Percentiles rank a stretch among this genome's conserved stretches.
Evolutionary conservation across 35 echinoderm and acorn worm genomes (phyloP).

Genomic region (Amphiura filiformis): DNA sequence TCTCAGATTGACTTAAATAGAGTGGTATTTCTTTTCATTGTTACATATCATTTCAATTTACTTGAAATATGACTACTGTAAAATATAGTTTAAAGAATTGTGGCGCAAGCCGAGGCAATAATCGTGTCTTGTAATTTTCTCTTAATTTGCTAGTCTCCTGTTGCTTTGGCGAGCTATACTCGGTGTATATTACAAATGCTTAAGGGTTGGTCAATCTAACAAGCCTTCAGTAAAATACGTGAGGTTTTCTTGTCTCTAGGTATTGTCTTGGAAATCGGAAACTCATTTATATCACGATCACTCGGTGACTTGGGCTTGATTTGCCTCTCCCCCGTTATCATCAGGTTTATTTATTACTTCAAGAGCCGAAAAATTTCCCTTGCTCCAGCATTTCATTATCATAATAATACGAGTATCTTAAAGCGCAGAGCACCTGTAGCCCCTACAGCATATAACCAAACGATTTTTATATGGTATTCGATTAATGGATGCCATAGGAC

Average conservation of each 20-base stretch:
- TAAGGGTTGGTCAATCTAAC: background rate
- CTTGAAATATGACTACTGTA: background rate
- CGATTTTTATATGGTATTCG: background rate
- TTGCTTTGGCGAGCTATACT: background rate
- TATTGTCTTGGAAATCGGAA: background rate
- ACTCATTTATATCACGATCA: slow-evolving; percentile 2
- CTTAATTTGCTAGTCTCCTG: background rate
- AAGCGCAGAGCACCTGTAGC: background rate
- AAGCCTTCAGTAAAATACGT: background rate
- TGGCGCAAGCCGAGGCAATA: background rate
- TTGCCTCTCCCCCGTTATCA: background rate
- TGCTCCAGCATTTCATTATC: background rate
- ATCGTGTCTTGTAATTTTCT: background rate
- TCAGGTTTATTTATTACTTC: slow-evolving; percentile 4
- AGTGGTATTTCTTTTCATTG: background rate
- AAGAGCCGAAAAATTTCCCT: background rate
- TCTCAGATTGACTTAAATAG: background rate
- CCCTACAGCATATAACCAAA: background rate
- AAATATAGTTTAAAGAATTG: background rate
- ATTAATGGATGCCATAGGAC: background rate
- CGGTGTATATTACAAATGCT: slow-evolving; percentile 1
- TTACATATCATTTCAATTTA: background rate
- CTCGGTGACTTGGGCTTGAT: background rate
- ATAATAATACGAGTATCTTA: slow-evolving; percentile 6
- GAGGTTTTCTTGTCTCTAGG: background rate